These are phyloP conservation scores for Ardeotis arabs DNA, from an alignment of 2,113 vertebrate genomes.

Conservation along the genomic window DNA sequence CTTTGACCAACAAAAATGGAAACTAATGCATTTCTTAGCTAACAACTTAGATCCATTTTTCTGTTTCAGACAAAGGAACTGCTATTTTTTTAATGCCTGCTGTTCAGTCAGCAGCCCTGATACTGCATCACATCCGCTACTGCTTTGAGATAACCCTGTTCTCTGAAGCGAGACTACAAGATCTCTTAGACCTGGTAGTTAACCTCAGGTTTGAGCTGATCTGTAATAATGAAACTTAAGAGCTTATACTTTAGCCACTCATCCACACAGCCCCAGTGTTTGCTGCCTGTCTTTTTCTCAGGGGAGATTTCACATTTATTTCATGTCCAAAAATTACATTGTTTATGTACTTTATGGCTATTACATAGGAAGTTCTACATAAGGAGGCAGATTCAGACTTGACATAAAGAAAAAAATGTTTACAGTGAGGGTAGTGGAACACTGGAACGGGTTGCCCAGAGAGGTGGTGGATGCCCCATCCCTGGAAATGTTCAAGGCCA, in stretches of 20 bases:
- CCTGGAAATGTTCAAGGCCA: no score
- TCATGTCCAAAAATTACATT: constrained; percentile 1
- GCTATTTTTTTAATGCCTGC: background rate
- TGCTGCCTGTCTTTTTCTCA: background rate
- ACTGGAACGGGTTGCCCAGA: no score
- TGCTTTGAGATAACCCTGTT: background rate
- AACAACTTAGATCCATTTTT: background rate
- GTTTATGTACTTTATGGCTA: background rate
- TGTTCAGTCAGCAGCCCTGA: constrained; percentile 39
- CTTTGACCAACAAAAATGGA: background rate
- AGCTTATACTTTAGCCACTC: constrained; percentile 21
- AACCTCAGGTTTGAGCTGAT: constrained; percentile 54
- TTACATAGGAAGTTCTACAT: background rate
- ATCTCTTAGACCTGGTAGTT: constrained; percentile 39
- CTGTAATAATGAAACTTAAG: background rate
- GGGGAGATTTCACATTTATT: constrained; percentile 24
- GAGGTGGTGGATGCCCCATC: no score
- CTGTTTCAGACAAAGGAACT: background rate
- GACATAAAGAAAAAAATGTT: no score
- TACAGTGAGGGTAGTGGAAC: no score
- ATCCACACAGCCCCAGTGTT: background rate
- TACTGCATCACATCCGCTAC: constrained; percentile 25
- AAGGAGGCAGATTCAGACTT: no score
- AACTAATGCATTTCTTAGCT: background rate
- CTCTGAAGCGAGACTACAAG: constrained; percentile 41